These are phyloP conservation scores for Pteropus alecto DNA, from an alignment of 2,113 vertebrate species.

Conservation along the genomic window DNA sequence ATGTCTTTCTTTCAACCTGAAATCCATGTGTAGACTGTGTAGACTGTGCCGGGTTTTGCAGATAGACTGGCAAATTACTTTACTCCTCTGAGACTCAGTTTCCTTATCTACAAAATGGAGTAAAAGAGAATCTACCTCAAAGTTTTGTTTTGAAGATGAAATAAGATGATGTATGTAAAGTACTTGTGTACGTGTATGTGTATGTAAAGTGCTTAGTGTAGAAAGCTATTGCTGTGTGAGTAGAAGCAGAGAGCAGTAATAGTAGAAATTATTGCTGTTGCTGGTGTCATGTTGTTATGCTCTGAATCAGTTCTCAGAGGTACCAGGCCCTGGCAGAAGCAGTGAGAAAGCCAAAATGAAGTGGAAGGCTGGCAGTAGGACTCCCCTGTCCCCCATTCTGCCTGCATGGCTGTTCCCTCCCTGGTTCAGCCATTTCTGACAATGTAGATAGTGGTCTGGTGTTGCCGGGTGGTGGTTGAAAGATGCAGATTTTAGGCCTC, in stretches of 20 bases:
- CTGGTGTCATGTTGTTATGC: background rate
- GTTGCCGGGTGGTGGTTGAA: background rate
- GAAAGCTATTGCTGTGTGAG: background rate
- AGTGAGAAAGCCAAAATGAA: background rate
- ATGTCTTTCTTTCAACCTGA: background rate
- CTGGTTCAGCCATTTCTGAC: background rate
- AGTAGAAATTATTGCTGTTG: too few relatives aligned
- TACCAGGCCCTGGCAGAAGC: background rate
- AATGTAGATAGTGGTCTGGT: background rate
- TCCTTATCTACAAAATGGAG: background rate
- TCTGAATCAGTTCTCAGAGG: background rate
- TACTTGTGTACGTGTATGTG: rapidly evolving
- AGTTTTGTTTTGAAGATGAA: background rate
- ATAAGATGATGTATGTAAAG: background rate
- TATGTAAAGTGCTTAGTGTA: background rate
- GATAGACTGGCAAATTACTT: background rate
- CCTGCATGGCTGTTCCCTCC: background rate
- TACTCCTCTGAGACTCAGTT: background rate
- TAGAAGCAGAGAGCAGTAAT: background rate
- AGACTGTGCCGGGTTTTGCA: background rate
- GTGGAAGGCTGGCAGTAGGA: too few relatives aligned
- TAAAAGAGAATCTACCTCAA: background rate
- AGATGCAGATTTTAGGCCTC: background rate
- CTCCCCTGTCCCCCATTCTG: too few relatives aligned
- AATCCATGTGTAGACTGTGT: background rate